Evolutionary conservation across 2,797 vertebrate genomes (phyloP), one percentile per base, ranked within the genome.

Genomic region (Chelon auratus): DNA sequence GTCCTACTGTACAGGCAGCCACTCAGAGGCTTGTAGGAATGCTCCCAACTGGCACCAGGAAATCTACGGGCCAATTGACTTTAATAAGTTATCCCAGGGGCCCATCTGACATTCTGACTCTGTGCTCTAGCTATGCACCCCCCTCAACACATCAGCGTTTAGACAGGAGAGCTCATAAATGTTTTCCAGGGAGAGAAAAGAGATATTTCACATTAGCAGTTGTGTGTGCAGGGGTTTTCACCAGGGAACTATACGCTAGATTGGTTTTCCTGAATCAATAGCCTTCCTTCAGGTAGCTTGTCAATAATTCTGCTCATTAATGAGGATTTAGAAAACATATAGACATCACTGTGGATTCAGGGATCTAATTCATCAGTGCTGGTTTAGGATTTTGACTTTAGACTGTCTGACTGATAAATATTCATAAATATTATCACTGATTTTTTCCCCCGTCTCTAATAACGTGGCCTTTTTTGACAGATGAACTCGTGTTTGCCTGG

Each of bases 51-150:
- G 88, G 91, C 90, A 92, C 78, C 82, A 86, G 91, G 84, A 90
- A 89, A 91, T 86, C 85, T 84, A 82, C 13, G 65, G 77, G 83
- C 88, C 87, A 94, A 93, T 93, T 90, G 82, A 93, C 77, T 93
- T 93, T 93, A 92, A 93, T 92, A 91, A 90, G 86, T 87, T 83
- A 53, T 92, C 92, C 89, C 91, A 81, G 78, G 89, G 92, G 90
- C 68, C 85, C 83, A 70, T 77, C 88, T 91, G 89, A 91, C 89
- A 85, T 86, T 87, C 86, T 82, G 87, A 87, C 90, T 87, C 72
- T 82, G 81, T 51, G 36, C 88, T 87, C 79, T 47, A 68, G 78
- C 80, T 80, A 82, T 79, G 79, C 86, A 87, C 86, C 77, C 65
- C 68, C 75, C 81, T 90, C 82, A 81, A 84, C 84, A 86, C 85